phyloP scores from a whole-genome alignment of 2,113 vertebrate genomes.

The Carassius gibelio region DNA sequence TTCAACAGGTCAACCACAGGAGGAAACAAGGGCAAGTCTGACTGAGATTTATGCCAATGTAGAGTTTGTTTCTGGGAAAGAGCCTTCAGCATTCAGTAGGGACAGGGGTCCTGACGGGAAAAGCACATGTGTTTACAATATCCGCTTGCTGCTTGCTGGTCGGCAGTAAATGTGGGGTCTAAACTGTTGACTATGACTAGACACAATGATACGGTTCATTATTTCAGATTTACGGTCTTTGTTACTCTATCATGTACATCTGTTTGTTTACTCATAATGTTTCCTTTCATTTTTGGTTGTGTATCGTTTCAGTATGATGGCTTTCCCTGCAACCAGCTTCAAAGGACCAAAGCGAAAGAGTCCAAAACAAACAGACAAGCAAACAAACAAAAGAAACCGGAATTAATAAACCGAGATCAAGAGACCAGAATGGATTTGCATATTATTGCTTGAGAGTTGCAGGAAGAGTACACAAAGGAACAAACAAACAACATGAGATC shows the following conservation, averaged over 20 bases:
- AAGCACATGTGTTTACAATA: conserved; percentile 51
- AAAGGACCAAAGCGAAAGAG: conserved; percentile 12
- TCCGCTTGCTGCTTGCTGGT: conserved; percentile 21
- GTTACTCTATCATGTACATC: neutral
- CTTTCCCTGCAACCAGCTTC: neutral
- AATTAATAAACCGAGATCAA: conserved; percentile 35
- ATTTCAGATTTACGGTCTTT: neutral
- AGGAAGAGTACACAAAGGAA: conserved; percentile 17
- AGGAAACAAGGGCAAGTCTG: conserved; percentile 18
- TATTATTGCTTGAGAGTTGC: conserved; percentile 40
- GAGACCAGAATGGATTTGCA: conserved; percentile 23
- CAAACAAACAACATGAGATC: conserved; percentile 34
- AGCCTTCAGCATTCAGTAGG: conserved; percentile 29
- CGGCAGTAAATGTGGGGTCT: neutral
- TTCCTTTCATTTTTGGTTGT: conserved; percentile 6
- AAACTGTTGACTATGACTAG: conserved; percentile 23
- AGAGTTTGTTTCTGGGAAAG: conserved; percentile 43
- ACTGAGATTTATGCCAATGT: conserved; percentile 27
- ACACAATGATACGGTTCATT: neutral
- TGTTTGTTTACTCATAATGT: conserved; percentile 9
- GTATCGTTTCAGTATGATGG: neutral
- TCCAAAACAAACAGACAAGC: conserved; percentile 18
- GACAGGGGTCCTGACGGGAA: conserved; percentile 37
- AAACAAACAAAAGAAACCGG: conserved; percentile 25
- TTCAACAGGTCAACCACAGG: neutral